phyloP scores from a whole-genome alignment of 2,797 vertebrate species.

The Thripadectes ignobilis region DNA sequence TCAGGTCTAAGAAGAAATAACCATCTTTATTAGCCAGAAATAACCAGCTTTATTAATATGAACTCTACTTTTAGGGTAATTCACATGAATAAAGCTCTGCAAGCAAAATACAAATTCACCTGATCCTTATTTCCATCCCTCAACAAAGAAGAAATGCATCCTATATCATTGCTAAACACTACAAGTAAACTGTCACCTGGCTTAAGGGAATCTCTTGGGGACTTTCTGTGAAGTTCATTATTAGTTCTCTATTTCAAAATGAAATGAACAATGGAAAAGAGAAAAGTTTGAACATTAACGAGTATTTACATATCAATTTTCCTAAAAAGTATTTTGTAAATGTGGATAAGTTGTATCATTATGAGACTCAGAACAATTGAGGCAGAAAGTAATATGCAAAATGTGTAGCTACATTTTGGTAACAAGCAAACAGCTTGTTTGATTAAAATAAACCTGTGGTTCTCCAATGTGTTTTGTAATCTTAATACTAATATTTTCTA shows the following conservation, averaged over 20 bases:
- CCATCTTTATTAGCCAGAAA: conserved; percentile 29
- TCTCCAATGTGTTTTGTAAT: background rate
- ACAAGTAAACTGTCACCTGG: background rate
- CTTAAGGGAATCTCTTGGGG: background rate
- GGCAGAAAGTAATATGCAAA: background rate
- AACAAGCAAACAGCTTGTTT: background rate
- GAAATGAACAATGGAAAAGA: background rate
- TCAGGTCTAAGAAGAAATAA: conserved; percentile 58
- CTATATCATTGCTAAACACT: background rate
- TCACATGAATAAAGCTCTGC: background rate
- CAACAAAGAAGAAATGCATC: background rate
- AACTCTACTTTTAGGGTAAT: background rate
- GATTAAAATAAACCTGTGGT: background rate
- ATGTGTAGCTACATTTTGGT: background rate
- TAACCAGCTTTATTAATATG: background rate
- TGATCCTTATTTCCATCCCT: background rate
- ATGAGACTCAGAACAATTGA: background rate
- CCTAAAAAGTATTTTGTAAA: background rate
- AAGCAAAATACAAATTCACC: background rate
- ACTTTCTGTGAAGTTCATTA: background rate
- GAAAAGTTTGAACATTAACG: background rate
- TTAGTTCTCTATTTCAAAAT: background rate
- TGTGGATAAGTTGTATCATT: background rate
- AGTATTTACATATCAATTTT: background rate
- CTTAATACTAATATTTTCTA: background rate